Evolutionary conservation across 1,140 invertebrate genomes (phyloP), one percentile per base, ranked within the genome.

Genomic region (Anastatus disparis): DNA sequence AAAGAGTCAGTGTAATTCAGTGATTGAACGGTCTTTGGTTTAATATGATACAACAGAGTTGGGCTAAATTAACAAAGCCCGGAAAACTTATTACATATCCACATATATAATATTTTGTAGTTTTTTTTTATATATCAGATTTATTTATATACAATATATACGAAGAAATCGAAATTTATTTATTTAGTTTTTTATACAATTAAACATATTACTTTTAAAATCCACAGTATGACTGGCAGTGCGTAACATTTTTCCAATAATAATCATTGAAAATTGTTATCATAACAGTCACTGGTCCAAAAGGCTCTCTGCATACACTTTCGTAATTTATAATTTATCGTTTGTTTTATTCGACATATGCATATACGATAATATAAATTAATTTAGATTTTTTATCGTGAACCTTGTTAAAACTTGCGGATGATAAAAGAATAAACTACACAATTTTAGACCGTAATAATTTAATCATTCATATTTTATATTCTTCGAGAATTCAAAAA

Each of bases 21-120:
- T 78, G 65, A 69, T 77, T 74, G 71, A 82, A 80, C 73, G 77
- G 75, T 82, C 82, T 83, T 83, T 83, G 82, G 82, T 83, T 83
- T 83, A 82, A 81, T 83, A 82, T 81, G 73, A 78, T 83, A 82
- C 79, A 83, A 82, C 52, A 44, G 55, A 53, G 17, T 44, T 29
- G 65, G 53, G 20, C 63, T 42, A 40, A 46, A 58, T 31, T 56
- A 55, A 31, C 38, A 26, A 56, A 53, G 70, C 74, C 73, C 71
- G 71, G 66, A 6, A 67, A 75, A 61, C 65, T 72, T 76, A 74
- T 79, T 78, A 78, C 75, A 81, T 79, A 77, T 78, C 63, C 72
- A 80, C 73, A 80, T 77, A 75, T 74, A 79, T 74, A 77, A 75
- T 76, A 75, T 62, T 62, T 61, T 53, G 48, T 50, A 48, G n/a